Evolutionary conservation across 2,113 vertebrate genomes (phyloP).

Genomic region (Anhinga anhinga): DNA sequence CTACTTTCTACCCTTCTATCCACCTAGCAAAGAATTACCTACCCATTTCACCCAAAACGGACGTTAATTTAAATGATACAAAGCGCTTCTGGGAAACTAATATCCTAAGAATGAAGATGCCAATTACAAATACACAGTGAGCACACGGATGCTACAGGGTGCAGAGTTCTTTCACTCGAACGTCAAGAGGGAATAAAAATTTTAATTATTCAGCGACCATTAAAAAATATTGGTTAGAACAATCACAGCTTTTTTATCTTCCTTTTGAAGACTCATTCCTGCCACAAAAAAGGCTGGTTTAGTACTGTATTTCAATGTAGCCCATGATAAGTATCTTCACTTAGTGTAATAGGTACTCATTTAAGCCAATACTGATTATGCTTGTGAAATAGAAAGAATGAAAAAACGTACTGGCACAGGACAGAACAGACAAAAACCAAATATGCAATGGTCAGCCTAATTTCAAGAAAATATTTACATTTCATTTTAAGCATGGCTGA

Average conservation of each 20-base stretch:
- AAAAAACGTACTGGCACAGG: not conserved
- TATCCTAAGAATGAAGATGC: not conserved
- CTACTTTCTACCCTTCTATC: not conserved
- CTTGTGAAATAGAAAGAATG: not conserved
- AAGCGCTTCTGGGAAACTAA: not conserved
- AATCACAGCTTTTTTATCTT: not conserved
- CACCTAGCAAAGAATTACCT: not conserved
- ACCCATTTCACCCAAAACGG: not conserved
- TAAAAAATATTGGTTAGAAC: not conserved
- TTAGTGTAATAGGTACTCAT: not conserved
- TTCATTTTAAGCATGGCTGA: not conserved
- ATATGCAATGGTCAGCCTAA: not conserved
- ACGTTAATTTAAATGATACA: not conserved
- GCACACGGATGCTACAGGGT: not conserved
- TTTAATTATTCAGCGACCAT: not conserved
- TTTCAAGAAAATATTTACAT: not conserved
- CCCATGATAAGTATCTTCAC: not conserved
- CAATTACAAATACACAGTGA: not conserved
- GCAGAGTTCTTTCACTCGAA: not conserved
- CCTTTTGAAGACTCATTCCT: not conserved
- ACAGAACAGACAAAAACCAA: not conserved
- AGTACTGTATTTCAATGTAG: too few species aligned
- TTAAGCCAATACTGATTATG: not conserved
- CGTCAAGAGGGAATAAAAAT: not conserved
- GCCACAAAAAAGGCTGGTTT: not conserved